Conservation (phyloP, 2,888 invertebrate genomes). For the Nemotelus pantherinus region DNA sequence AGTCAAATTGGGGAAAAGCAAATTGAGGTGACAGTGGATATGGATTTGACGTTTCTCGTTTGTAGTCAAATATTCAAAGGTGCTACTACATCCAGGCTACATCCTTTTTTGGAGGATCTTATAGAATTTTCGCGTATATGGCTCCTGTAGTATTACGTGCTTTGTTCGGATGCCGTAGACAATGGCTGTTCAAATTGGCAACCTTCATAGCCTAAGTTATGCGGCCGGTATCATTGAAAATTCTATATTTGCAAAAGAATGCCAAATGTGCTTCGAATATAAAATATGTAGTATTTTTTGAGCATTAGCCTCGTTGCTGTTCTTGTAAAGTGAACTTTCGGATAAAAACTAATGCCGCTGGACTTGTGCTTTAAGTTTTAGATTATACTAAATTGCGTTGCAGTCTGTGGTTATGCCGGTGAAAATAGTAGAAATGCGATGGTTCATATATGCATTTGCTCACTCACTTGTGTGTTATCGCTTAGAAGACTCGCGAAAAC, state of each 20-base stretch:
- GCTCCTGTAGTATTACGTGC: neutral
- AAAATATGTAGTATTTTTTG: neutral
- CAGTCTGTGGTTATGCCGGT: too few species aligned
- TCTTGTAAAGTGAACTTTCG: neutral
- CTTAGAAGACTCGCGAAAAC: too few species aligned
- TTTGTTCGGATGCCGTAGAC: constrained; percentile 10
- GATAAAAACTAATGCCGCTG: too few species aligned
- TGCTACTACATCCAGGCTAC: too few species aligned
- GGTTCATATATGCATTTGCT: too few species aligned
- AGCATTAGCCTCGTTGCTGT: neutral
- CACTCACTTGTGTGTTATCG: too few species aligned
- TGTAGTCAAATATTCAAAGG: neutral
- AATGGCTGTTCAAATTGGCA: neutral
- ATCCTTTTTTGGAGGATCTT: constrained; percentile 21
- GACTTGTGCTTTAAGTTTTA: too few species aligned
- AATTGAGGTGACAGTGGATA: neutral
- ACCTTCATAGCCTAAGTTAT: neutral
- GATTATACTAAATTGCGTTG: too few species aligned
- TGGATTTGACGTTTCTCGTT: constrained; percentile 17
- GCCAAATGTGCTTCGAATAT: neutral
- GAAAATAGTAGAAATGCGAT: too few species aligned
- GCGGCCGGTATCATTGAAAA: neutral
- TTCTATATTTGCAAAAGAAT: neutral
- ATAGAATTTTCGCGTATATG: neutral
- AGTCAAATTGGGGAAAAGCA: constrained; percentile 7